Evolutionary conservation across 2,797 vertebrate species (phyloP).

Genomic region (Valencia hispanica): DNA sequence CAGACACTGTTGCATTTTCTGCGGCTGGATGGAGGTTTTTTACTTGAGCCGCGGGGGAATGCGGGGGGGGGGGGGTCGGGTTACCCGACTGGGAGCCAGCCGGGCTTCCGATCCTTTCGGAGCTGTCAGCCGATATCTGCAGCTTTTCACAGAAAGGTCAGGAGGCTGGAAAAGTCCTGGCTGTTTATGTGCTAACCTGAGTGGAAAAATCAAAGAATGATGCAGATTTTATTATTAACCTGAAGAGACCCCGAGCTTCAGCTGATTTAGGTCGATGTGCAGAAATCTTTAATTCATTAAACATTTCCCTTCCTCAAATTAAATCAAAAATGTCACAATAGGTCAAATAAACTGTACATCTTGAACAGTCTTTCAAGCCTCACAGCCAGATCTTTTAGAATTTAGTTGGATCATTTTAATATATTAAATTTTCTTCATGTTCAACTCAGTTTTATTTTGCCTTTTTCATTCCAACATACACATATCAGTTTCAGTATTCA

Average conservation of each 20-base stretch:
- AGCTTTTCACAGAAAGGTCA: constrained; percentile 55
- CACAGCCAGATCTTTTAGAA: neutral
- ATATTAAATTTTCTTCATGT: no score
- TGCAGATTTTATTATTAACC: neutral
- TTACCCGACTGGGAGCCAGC: constrained; percentile 61
- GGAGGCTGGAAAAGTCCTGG: constrained; percentile 16
- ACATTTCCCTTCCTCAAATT: neutral
- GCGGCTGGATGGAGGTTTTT: constrained; percentile 48
- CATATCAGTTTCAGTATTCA: no score
- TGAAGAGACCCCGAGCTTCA: neutral
- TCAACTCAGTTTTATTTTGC: neutral
- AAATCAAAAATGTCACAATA: neutral
- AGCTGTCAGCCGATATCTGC: constrained; percentile 59
- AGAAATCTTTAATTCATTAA: neutral
- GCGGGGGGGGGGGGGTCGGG: constrained; percentile 30
- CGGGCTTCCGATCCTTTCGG: constrained; percentile 54
- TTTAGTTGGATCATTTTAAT: neutral
- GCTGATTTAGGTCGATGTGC: no score
- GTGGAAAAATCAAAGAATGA: neutral
- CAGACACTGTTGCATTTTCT: constrained; percentile 51
- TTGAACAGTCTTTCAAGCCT: neutral
- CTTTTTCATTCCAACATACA: neutral
- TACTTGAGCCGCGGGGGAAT: constrained; percentile 29
- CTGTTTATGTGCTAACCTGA: constrained; percentile 25
- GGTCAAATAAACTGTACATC: neutral